Conservation (phyloP, 1,140 invertebrate species). For the Gonioctena quinquepunctata region DNA sequence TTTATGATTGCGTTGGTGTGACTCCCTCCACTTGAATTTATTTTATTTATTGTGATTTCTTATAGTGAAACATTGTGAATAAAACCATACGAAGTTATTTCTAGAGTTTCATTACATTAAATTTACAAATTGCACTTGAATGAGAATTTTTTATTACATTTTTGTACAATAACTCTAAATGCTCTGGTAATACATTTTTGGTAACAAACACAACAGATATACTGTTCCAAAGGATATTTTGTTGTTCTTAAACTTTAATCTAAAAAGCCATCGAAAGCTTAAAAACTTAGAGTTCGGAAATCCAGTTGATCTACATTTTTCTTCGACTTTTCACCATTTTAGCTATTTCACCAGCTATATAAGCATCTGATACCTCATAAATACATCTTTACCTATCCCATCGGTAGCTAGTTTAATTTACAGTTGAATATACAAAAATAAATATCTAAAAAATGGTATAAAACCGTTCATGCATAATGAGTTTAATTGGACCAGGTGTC, state of each 20-base stretch:
- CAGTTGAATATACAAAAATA: constrained; percentile 26
- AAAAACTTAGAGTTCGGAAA: too few relatives aligned
- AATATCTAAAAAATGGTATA: constrained; percentile 49
- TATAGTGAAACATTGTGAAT: background rate
- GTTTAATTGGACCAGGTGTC: constrained; percentile 40
- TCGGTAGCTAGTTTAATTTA: too few relatives aligned
- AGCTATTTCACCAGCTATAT: too few relatives aligned
- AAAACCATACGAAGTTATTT: background rate
- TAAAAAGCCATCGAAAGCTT: too few relatives aligned
- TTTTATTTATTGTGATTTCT: background rate
- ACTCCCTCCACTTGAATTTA: background rate
- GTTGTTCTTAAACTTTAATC: too few relatives aligned
- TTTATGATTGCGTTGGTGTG: background rate
- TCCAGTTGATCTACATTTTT: too few relatives aligned
- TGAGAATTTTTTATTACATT: background rate
- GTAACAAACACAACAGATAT: background rate
- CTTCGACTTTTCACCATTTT: too few relatives aligned
- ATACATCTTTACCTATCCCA: too few relatives aligned
- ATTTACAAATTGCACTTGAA: background rate
- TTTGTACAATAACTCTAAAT: background rate
- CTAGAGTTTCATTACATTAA: background rate
- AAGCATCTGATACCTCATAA: too few relatives aligned
- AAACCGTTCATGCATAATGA: constrained; percentile 49
- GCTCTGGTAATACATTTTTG: background rate
- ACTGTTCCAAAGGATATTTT: background rate